Evolutionary conservation across 2,797 vertebrate genomes (phyloP).

Genomic region (Danio aesculapii): DNA sequence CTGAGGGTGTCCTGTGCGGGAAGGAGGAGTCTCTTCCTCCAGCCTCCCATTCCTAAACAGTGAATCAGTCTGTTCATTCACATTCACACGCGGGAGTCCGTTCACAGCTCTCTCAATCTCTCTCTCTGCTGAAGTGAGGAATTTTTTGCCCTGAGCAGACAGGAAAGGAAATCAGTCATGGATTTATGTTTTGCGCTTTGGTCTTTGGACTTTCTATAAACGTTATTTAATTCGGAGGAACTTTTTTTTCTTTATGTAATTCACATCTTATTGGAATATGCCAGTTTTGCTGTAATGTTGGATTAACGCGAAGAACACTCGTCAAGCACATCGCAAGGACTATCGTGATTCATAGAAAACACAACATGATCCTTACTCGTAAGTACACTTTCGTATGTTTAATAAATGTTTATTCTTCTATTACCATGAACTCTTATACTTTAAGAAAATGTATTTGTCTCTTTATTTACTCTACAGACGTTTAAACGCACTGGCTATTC

Average conservation of each 20-base stretch:
- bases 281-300: conserved; percentile 41
- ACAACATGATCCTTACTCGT: conserved; percentile 57
- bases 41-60: conserved; percentile 74
- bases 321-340: conserved; percentile 41
- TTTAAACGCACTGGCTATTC: background rate
- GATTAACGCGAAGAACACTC: conserved; percentile 45
- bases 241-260: background rate
- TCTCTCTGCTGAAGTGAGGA: conserved; percentile 15
- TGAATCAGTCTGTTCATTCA: conserved; percentile 79
- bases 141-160: background rate
- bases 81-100: conserved; percentile 66
- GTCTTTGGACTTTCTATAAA: conserved; percentile 50
- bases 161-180: conserved; percentile 63
- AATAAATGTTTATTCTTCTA: background rate
- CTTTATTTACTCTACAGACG: background rate
- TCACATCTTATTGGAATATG: conserved; percentile 13
- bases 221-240: conserved; percentile 53
- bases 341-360: background rate
- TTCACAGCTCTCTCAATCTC: background rate
- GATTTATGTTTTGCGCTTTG: conserved; percentile 66
- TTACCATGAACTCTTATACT: background rate
- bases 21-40: conserved; percentile 70
- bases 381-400: conserved; percentile 12
- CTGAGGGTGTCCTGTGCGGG: conserved; percentile 40
- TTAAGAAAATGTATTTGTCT: background rate